Base-by-base conservation (phyloP, 2,888 invertebrate species). In the Tenthredo amoena region DNA sequence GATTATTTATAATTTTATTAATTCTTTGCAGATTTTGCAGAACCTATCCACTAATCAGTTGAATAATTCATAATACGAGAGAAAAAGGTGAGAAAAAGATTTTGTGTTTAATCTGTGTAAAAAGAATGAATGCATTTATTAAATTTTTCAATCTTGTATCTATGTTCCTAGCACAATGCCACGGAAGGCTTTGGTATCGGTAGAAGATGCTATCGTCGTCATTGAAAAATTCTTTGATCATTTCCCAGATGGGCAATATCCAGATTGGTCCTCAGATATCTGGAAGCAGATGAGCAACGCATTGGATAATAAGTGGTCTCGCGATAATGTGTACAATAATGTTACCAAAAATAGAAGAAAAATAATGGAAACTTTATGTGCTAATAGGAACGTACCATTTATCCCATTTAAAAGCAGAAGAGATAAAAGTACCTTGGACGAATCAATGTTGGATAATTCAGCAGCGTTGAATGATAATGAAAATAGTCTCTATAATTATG, bases 191-290 rank as follows among this genome's bases (percentile, higher is more conserved):
- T 9, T 85, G 50, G 85, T 85, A 74, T 55, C 83, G 34, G 31
- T 40, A 47, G 76, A 83, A n/a, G 76, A 85, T 18, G 72, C 85
- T 3, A 26, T 85, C 43, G 62, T 68, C 5, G 37, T 71, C 7
- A 83, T 85, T 21, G 85, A 85, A 82, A 76, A 83, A 83, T 62
- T 72, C 62, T 83, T 83, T 31, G 76, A 82, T 10, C 40, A 83
- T 43, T 58, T 72, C 10, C 34, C 47, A 85, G 74, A 76, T 34
- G 82, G 74, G 6, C 74, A 65, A 15, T 82, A 74, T 72, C 74
- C 85, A 79, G 74, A 77, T 26, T 77, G 76, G 76, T 77, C 76
- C 50, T 77, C 76, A 18, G 76, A 77, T 50, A 50, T 77, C 76
- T 81, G 43, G 81, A 55, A 81, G 21, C 81, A 58, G 40, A 62